Evolutionary conservation across 30 jellyfish, hydroid and myxozoan genomes (phyloP).

Genomic region (Cassiopea andromeda): DNA sequence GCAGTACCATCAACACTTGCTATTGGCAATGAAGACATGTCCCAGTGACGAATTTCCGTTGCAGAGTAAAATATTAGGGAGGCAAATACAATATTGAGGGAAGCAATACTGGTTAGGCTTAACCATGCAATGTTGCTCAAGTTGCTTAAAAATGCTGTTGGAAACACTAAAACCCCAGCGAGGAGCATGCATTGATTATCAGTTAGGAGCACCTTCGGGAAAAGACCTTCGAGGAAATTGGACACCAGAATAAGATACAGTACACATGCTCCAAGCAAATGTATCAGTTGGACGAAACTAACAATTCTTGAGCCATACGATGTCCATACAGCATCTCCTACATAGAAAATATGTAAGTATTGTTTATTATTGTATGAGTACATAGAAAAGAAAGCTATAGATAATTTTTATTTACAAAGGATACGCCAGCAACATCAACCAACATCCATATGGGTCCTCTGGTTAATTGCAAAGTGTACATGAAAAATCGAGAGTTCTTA

Average conservation of each 20-base stretch:
- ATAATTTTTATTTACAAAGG: too few species aligned
- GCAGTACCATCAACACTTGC: conserved; percentile 70
- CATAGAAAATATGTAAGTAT: not conserved
- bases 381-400: not conserved
- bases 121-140: conserved; percentile 85
- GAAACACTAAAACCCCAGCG: conserved; percentile 82
- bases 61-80: conserved; percentile 52
- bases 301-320: conserved; percentile 74
- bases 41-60: conserved; percentile 54
- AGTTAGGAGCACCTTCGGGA: conserved; percentile 53
- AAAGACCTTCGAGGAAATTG: conserved; percentile 64
- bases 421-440: too few species aligned
- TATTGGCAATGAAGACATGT: conserved; percentile 46
- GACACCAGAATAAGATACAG: conserved; percentile 75
- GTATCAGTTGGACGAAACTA: conserved; percentile 72
- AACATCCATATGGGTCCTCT: too few species aligned
- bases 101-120: conserved; percentile 73
- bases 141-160: conserved; percentile 79
- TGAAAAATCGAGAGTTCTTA: too few species aligned
- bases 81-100: conserved; percentile 62
- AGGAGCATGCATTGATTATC: conserved; percentile 64
- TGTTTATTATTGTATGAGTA: not conserved
- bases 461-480: too few species aligned
- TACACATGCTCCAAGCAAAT: conserved; percentile 85
- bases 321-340: conserved; percentile 82